A percentile compares a stretch with the other conserved stretches of the same genome.
phyloP scores from a whole-genome alignment of 2,113 vertebrate species.

The Thymallus thymallus region DNA sequence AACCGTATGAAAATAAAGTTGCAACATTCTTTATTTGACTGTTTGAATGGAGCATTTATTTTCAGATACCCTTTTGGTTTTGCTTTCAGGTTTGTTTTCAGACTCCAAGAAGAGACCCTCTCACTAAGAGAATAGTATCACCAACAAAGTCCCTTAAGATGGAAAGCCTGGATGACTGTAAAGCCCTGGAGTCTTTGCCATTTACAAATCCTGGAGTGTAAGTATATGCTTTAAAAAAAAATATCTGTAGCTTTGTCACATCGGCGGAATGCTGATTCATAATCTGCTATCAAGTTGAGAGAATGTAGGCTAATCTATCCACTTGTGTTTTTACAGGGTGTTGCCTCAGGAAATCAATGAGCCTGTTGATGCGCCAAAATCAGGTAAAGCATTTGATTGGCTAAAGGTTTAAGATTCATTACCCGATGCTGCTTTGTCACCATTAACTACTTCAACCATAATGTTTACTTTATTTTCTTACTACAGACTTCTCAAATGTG shows the following conservation, averaged over 20 bases:
- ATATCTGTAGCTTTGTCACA: too few relatives aligned
- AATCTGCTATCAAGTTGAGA: not conserved
- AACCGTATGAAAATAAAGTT: too few relatives aligned
- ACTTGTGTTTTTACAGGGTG: conserved; percentile 43
- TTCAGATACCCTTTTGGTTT: not conserved
- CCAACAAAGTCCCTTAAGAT: conserved; percentile 67
- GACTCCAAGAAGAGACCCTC: conserved; percentile 87
- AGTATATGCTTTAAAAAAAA: not conserved
- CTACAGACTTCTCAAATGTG: conserved; percentile 31
- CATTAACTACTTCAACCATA: not conserved
- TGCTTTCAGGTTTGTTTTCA: conserved; percentile 88
- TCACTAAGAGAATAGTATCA: conserved; percentile 83
- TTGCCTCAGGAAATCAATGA: conserved; percentile 12
- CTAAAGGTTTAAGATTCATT: not conserved
- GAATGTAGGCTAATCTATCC: not conserved
- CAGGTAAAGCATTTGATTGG: conserved; percentile 44
- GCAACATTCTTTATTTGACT: too few relatives aligned
- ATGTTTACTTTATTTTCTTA: not conserved
- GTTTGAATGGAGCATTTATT: too few relatives aligned
- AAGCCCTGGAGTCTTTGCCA: conserved; percentile 27
- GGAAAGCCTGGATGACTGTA: conserved; percentile 48
- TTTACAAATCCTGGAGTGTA: conserved; percentile 50
- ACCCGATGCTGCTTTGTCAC: not conserved
- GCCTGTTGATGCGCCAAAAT: conserved; percentile 16
- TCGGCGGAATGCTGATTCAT: not conserved